Conservation (phyloP, 2,888 invertebrate genomes). For the Chesias legatella region DNA sequence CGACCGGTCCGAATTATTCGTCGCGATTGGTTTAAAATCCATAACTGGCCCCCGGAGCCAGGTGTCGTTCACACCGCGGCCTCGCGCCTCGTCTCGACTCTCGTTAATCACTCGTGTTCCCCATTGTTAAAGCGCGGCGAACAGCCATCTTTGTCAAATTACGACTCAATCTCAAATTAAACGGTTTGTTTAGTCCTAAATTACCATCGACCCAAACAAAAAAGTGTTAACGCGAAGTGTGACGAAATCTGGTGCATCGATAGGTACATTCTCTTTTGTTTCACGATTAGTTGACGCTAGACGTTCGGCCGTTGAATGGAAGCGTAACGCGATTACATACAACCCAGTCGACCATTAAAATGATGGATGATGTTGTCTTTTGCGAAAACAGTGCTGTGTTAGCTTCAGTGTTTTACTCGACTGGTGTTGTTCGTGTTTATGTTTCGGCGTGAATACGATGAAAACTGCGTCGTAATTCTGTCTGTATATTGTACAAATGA, state of each 20-base stretch:
- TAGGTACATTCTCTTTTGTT: conserved; percentile 79
- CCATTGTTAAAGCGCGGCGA: conserved; percentile 77
- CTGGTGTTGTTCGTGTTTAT: conserved; percentile 66
- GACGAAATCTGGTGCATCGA: conserved; percentile 57
- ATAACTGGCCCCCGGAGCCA: conserved; percentile 80
- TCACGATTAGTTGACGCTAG: conserved; percentile 64
- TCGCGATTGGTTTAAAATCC: conserved; percentile 80
- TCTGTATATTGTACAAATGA: conserved; percentile 77
- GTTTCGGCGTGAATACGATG: conserved; percentile 61
- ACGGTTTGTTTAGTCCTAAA: conserved; percentile 48
- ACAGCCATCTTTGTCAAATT: conserved; percentile 80
- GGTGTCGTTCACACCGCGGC: conserved; percentile 82
- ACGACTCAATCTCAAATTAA: conserved; percentile 69
- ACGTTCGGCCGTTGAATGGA: conserved; percentile 62
- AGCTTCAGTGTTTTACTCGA: conserved; percentile 70
- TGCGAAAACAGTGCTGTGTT: conserved; percentile 73
- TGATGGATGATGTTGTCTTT: conserved; percentile 75
- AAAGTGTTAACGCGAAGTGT: conserved; percentile 56
- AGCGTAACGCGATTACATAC: conserved; percentile 62
- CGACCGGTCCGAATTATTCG: conserved; percentile 78
- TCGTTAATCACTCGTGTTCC: conserved; percentile 79
- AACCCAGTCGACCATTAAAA: conserved; percentile 74
- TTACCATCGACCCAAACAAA: conserved; percentile 62
- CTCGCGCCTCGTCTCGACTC: conserved; percentile 80
- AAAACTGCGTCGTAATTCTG: conserved; percentile 77